These are phyloP conservation scores for Agrochola lychnidis DNA, from an alignment of 2,888 invertebrate genomes.

Conservation along the genomic window DNA sequence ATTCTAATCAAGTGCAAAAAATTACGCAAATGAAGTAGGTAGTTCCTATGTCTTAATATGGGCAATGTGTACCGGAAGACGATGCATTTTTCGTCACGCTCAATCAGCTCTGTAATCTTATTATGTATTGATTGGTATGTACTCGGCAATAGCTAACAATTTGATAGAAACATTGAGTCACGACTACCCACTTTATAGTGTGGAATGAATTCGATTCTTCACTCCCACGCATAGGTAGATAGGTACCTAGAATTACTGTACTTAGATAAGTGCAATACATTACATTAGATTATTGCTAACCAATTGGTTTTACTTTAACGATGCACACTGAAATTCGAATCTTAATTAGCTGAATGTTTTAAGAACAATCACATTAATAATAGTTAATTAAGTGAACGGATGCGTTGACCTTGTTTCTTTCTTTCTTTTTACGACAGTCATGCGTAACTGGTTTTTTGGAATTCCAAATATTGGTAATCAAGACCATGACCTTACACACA, in stretches of 20 bases:
- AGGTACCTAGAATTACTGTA: constrained; percentile 12
- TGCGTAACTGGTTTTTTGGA: constrained; percentile 56
- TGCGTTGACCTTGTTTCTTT: constrained; percentile 23
- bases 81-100: constrained; percentile 67
- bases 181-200: constrained; percentile 56
- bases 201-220: constrained; percentile 54
- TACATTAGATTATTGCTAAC: constrained; percentile 19
- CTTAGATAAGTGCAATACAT: constrained; percentile 30
- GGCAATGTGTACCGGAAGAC: constrained; percentile 55
- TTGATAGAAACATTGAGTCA: constrained; percentile 51
- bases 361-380: constrained; percentile 11
- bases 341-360: constrained; percentile 13
- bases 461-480: constrained; percentile 55
- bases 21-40: constrained; percentile 18
- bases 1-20: constrained; percentile 31
- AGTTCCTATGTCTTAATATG: constrained; percentile 43
- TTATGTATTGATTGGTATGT: constrained; percentile 65
- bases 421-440: constrained; percentile 43
- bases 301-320: neutral
- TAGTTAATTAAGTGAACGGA: constrained; percentile 6
- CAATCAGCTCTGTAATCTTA: constrained; percentile 70
- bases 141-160: constrained; percentile 39
- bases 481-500: constrained; percentile 61
- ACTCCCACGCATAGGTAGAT: constrained; percentile 46
- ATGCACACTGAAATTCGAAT: neutral